phyloP scores from a whole-genome alignment of 1,140 invertebrate species.

The Chrysomallon squamiferum region DNA sequence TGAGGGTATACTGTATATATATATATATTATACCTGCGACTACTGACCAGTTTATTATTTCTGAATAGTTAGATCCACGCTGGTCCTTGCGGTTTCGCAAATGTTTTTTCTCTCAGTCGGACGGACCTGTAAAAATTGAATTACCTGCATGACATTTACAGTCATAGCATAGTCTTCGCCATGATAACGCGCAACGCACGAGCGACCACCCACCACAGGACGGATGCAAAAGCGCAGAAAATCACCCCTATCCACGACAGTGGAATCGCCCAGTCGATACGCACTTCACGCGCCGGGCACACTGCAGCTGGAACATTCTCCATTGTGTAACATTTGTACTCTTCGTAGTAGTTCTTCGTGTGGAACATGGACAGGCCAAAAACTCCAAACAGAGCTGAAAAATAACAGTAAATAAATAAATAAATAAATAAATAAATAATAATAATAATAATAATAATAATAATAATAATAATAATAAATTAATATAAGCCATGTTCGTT shows the following conservation, averaged over 20 bases:
- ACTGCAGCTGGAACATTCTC: slow-evolving; percentile 22
- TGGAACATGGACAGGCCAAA: slow-evolving; percentile 49
- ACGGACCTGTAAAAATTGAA: too few species aligned
- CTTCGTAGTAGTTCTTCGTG: slow-evolving; percentile 45
- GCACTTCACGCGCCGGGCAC: slow-evolving; percentile 30
- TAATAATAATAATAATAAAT: background rate
- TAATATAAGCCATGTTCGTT: too few species aligned
- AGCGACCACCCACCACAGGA: slow-evolving; percentile 40
- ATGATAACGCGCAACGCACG: slow-evolving; percentile 40
- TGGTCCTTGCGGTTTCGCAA: too few species aligned
- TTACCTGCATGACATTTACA: too few species aligned
- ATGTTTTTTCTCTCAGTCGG: too few species aligned
- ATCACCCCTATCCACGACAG: slow-evolving; percentile 46
- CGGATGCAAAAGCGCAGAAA: slow-evolving; percentile 30
- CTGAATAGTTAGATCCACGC: too few species aligned
- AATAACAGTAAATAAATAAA: background rate
- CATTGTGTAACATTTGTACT: slow-evolving; percentile 37
- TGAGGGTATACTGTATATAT: too few species aligned
- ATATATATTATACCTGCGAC: too few species aligned
- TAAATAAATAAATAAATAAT: background rate
- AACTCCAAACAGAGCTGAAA: slow-evolving; percentile 42
- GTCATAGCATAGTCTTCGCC: slow-evolving; percentile 45
- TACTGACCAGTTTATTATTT: too few species aligned
- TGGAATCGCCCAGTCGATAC: slow-evolving; percentile 29
- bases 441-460: too few species aligned